Conservation (phyloP, 2,888 invertebrate species). For the Pedicia rivosa region DNA sequence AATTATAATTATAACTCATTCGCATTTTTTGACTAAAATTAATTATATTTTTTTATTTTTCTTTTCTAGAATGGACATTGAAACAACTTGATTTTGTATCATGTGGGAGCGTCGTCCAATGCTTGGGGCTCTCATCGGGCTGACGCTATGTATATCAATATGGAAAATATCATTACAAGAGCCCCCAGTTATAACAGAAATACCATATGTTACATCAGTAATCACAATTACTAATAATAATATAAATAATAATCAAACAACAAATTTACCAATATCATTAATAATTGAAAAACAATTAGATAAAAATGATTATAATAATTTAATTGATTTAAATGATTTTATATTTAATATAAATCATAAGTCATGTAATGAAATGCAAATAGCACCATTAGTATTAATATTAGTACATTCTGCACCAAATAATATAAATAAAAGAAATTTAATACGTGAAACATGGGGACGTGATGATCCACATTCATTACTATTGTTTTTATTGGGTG, state of each 20-base stretch:
- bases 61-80: conserved; percentile 4
- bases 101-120: conserved; percentile 29
- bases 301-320: conserved; percentile 22
- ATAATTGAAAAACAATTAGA: conserved; percentile 12
- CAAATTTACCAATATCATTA: not conserved
- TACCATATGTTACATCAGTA: conserved; percentile 6
- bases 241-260: conserved; percentile 8
- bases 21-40: not conserved
- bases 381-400: conserved; percentile 40
- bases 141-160: conserved; percentile 26
- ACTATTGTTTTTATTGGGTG: conserved; percentile 52
- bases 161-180: conserved; percentile 29
- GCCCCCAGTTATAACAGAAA: conserved; percentile 16
- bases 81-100: conserved; percentile 2
- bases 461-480: conserved; percentile 35
- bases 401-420: conserved; percentile 51
- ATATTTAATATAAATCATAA: conserved; percentile 41
- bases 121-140: conserved; percentile 24
- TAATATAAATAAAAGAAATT: conserved; percentile 44
- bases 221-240: conserved; percentile 8
- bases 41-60: not conserved
- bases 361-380: conserved; percentile 32
- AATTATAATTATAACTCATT: not conserved
- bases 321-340: conserved; percentile 45
- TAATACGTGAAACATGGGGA: conserved; percentile 64